Percentiles rank a stretch among this genome's conserved stretches.
Conservation (phyloP, 2,797 vertebrate genomes). For the Ciconia nigra region DNA sequence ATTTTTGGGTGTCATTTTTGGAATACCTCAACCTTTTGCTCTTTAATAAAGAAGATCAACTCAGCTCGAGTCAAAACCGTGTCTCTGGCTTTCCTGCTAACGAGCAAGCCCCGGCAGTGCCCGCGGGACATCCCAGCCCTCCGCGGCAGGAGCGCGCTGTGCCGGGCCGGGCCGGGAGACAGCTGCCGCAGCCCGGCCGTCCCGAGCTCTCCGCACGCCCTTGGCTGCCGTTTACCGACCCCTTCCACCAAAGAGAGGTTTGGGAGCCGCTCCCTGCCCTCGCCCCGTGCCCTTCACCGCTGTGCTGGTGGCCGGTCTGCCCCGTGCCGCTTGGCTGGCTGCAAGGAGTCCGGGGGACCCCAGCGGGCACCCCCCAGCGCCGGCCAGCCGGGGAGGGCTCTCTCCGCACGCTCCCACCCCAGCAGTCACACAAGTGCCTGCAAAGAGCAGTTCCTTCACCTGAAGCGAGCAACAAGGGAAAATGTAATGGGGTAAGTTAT, state of each 20-base stretch:
- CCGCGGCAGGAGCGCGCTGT: rapidly evolving
- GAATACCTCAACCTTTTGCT: not conserved
- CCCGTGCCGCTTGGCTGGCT: not conserved
- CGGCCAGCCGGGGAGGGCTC: not conserved
- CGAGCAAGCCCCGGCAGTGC: not conserved
- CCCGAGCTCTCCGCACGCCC: not conserved
- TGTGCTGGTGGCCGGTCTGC: not conserved
- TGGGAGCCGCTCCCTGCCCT: not conserved
- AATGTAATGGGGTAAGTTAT: not conserved
- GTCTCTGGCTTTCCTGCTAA: not conserved
- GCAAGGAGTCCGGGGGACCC: not conserved
- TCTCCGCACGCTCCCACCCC: not conserved
- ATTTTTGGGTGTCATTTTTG: not conserved
- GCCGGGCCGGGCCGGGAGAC: not conserved
- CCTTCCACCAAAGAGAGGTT: not conserved
- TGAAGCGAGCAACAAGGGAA: not conserved
- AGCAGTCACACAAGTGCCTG: not conserved
- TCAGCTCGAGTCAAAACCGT: not conserved
- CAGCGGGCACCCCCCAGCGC: not conserved
- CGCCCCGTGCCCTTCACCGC: not conserved
- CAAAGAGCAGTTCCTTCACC: not conserved
- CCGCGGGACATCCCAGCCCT: not conserved
- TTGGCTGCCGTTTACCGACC: not conserved
- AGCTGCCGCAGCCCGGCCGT: not conserved
- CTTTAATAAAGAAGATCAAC: not conserved